phyloP scores from a whole-genome alignment of 2,797 vertebrate genomes.

The Pelodytes ibericus region DNA sequence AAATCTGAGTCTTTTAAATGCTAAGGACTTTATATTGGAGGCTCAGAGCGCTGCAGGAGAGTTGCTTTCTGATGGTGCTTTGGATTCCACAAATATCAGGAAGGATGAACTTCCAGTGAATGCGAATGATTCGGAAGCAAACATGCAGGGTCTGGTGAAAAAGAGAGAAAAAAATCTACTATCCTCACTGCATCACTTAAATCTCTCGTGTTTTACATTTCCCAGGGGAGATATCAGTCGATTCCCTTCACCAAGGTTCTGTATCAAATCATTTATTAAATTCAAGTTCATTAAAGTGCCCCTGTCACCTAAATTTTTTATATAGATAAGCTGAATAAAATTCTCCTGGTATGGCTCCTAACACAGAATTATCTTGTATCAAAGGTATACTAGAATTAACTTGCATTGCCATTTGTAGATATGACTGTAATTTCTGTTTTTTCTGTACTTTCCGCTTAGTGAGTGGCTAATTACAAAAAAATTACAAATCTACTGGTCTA shows the following conservation, averaged over 20 bases:
- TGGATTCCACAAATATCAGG: accelerated
- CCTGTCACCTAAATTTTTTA: too few relatives aligned
- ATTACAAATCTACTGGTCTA: too few relatives aligned
- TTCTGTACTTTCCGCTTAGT: too few relatives aligned
- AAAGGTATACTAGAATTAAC: too few relatives aligned
- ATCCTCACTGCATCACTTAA: constrained; percentile 63
- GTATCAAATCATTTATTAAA: too few relatives aligned
- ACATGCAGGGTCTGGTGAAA: neutral
- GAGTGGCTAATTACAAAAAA: too few relatives aligned
- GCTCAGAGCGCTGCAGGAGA: neutral
- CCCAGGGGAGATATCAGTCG: constrained; percentile 81
- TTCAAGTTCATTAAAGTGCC: too few relatives aligned
- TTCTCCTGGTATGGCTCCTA: too few relatives aligned
- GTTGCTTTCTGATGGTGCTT: neutral
- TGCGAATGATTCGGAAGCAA: neutral
- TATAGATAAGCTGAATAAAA: too few relatives aligned
- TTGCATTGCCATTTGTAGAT: too few relatives aligned
- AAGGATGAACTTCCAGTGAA: neutral
- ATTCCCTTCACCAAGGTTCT: constrained; percentile 84
- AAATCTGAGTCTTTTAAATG: constrained; percentile 72
- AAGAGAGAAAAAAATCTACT: neutral
- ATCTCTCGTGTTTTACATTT: constrained; percentile 88
- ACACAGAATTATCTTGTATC: too few relatives aligned
- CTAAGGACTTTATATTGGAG: constrained; percentile 79
- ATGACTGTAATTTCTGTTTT: too few relatives aligned